phyloP scores from a whole-genome alignment of 2,888 invertebrate genomes.

The Periphyllus acericola region DNA sequence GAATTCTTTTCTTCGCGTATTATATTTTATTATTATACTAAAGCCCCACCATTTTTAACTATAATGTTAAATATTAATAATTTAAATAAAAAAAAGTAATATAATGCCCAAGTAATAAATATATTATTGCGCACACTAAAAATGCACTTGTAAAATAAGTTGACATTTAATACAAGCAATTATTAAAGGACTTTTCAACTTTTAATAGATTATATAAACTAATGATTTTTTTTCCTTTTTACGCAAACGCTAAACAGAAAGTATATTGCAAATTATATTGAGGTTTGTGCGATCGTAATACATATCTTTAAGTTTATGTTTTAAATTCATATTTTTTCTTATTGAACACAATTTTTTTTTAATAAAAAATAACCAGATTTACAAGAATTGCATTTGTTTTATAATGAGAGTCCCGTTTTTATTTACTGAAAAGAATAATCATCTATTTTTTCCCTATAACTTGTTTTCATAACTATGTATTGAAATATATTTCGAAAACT shows the following conservation, averaged over 20 bases:
- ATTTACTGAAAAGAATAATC: background rate
- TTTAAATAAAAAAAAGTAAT: background rate
- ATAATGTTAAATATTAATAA: background rate
- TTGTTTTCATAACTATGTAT: background rate
- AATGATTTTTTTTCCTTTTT: background rate
- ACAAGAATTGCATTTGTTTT: background rate
- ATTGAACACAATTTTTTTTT: background rate
- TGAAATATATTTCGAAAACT: conserved; percentile 17
- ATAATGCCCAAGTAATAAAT: too few species aligned
- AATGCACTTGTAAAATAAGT: background rate
- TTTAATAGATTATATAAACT: background rate
- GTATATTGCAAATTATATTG: conserved; percentile 1
- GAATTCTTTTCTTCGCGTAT: background rate
- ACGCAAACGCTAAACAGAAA: background rate
- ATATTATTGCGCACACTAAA: too few species aligned
- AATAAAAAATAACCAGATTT: background rate
- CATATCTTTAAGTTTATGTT: background rate
- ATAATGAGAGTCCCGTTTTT: background rate
- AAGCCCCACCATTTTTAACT: background rate
- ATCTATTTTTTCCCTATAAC: background rate
- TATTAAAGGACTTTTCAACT: background rate
- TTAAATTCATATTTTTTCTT: background rate
- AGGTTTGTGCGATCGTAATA: background rate
- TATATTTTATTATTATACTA: background rate
- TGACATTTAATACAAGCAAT: background rate